phyloP scores from a whole-genome alignment of 2,888 invertebrate genomes.

The Rhorus exstirpatorius region DNA sequence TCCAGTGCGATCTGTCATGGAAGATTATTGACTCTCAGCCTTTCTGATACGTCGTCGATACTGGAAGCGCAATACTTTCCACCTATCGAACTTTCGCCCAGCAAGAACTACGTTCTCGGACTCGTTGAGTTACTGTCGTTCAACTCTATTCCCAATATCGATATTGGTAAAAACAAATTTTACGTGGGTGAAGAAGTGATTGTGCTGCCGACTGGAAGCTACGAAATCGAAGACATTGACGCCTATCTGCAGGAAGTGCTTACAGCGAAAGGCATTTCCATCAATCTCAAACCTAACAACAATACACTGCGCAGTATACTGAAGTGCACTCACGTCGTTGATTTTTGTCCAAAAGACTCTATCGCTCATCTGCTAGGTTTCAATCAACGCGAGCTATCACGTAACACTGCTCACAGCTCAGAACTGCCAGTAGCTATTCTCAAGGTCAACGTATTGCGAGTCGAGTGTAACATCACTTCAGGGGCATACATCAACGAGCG shows the following conservation, averaged over 20 bases:
- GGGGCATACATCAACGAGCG: slow-evolving; percentile 71
- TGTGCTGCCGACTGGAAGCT: slow-evolving; percentile 75
- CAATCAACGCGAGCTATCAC: slow-evolving; percentile 8
- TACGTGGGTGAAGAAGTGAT: slow-evolving; percentile 54
- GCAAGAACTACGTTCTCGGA: slow-evolving; percentile 75
- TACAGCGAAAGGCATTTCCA: not conserved
- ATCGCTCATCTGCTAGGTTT: slow-evolving; percentile 43
- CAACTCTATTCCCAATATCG: slow-evolving; percentile 79
- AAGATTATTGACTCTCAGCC: slow-evolving; percentile 71
- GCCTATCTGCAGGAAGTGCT: slow-evolving; percentile 61
- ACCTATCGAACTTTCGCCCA: slow-evolving; percentile 73
- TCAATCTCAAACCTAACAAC: slow-evolving; percentile 11
- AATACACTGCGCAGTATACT: slow-evolving; percentile 48
- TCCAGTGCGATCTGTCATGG: not conserved
- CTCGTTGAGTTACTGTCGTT: slow-evolving; percentile 76
- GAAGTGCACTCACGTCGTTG: slow-evolving; percentile 38
- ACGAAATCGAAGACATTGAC: slow-evolving; percentile 78
- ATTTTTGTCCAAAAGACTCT: slow-evolving; percentile 53
- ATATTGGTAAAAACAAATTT: slow-evolving; percentile 75
- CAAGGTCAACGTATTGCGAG: slow-evolving; percentile 67
- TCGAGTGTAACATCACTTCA: slow-evolving; percentile 73
- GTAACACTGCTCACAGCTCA: slow-evolving; percentile 56
- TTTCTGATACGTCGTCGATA: slow-evolving; percentile 72
- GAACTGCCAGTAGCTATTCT: slow-evolving; percentile 70
- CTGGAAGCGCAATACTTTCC: slow-evolving; percentile 74